Conservation (phyloP, 2,113 vertebrate species). For the Leptocoma aspasia region DNA sequence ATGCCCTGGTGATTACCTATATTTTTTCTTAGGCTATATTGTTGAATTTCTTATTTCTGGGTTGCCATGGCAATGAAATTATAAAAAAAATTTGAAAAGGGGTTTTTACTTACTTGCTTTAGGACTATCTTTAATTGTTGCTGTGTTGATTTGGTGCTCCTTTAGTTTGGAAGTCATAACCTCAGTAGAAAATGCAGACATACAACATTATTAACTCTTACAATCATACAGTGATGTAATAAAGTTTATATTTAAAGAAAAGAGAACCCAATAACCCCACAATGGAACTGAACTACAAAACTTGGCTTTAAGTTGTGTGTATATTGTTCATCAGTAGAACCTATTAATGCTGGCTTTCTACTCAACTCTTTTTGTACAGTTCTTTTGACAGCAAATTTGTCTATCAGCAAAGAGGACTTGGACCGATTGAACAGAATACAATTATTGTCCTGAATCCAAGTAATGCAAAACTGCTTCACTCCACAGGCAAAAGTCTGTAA, state of each 20-base stretch:
- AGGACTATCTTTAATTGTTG: not conserved
- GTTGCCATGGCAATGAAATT: not conserved
- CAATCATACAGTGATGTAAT: not conserved
- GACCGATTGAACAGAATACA: constrained; percentile 91
- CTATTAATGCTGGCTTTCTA: not conserved
- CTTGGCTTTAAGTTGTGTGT: not conserved
- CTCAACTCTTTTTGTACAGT: constrained; percentile 67
- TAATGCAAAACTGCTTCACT: constrained; percentile 80
- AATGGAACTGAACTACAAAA: not conserved
- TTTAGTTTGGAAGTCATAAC: not conserved
- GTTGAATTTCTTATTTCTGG: not conserved
- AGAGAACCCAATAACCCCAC: not conserved
- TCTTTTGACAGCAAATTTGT: constrained; percentile 84
- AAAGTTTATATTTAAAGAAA: not conserved
- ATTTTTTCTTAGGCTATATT: not conserved
- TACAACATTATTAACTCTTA: not conserved
- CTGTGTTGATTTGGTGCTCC: not conserved
- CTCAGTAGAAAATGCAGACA: not conserved
- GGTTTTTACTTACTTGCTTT: not conserved
- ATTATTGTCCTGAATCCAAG: constrained; percentile 85
- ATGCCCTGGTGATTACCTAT: not conserved
- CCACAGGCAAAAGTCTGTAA: constrained; percentile 89
- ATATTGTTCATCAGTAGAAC: not conserved
- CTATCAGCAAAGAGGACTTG: constrained; percentile 88
- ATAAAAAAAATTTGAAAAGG: not conserved